These are phyloP conservation scores for Episyrphus balteatus DNA, from an alignment of 1,140 invertebrate genomes.

Conservation along the genomic window DNA sequence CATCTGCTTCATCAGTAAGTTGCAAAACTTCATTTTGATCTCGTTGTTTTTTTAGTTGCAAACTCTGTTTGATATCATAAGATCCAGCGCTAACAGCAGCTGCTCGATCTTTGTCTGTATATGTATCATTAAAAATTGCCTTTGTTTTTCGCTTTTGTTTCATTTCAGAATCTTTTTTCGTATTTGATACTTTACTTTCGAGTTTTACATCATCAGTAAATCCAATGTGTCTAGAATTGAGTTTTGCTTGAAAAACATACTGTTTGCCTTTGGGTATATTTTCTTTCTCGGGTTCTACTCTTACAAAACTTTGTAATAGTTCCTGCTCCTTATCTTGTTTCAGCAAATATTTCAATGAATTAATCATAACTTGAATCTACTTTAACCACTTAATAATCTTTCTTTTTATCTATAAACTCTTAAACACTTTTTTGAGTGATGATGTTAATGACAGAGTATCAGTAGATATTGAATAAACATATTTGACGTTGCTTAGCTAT, in stretches of 20 bases:
- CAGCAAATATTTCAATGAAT: conserved; percentile 40
- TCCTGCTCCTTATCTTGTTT: conserved; percentile 56
- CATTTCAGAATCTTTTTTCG: conserved; percentile 36
- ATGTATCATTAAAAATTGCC: conserved; percentile 60
- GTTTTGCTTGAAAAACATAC: conserved; percentile 34
- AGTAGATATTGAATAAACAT: too few species aligned
- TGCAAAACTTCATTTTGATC: conserved; percentile 61
- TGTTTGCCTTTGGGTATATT: conserved; percentile 11
- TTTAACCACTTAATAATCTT: too few species aligned
- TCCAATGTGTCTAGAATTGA: conserved; percentile 16
- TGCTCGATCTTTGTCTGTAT: conserved; percentile 81
- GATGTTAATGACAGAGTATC: too few species aligned
- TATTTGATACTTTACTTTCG: conserved; percentile 23
- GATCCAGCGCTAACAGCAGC: conserved; percentile 66
- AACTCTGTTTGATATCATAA: conserved; percentile 71
- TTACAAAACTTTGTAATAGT: conserved; percentile 61
- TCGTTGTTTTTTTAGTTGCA: conserved; percentile 66
- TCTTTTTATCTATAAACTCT: too few species aligned
- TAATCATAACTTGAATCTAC: conserved; percentile 8
- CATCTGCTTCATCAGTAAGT: conserved; percentile 67
- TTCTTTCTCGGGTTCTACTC: conserved; percentile 42
- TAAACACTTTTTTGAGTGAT: too few species aligned
- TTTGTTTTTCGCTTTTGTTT: conserved; percentile 44
- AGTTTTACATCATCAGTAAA: conserved; percentile 19
- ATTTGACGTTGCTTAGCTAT: too few species aligned